Percentiles rank a stretch among this genome's conserved stretches.
These are phyloP conservation scores for Gouania willdenowi DNA, from an alignment of 2,797 vertebrate genomes.

Conservation along the genomic window DNA sequence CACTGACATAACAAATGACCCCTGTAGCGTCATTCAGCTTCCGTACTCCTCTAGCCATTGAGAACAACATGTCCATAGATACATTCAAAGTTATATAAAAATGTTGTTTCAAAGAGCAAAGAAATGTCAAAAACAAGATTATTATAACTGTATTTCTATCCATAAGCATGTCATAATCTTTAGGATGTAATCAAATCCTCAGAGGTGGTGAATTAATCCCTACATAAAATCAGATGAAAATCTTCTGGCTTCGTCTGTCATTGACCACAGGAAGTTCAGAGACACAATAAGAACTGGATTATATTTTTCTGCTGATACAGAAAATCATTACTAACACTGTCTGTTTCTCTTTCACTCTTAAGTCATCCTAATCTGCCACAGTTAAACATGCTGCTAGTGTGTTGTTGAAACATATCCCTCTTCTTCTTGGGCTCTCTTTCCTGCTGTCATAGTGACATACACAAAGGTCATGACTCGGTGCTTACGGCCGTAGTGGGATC, in stretches of 20 bases:
- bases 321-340: slow-evolving; percentile 35
- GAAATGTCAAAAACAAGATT: no score
- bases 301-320: slow-evolving; percentile 26
- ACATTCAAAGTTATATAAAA: no score
- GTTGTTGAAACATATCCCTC: slow-evolving; percentile 3
- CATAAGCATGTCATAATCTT: no score
- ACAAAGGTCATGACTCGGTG: slow-evolving; percentile 35
- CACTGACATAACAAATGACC: no score
- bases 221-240: no score
- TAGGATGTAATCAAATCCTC: neutral
- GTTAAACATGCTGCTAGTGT: neutral
- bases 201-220: neutral
- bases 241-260: no score
- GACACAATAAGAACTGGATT: slow-evolving; percentile 46
- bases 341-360: slow-evolving; percentile 5
- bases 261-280: slow-evolving; percentile 10
- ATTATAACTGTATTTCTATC: no score
- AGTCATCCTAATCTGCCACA: slow-evolving; percentile 20
- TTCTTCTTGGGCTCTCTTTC: neutral
- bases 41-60: no score
- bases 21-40: no score
- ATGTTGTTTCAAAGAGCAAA: no score
- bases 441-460: slow-evolving; percentile 24
- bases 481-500: slow-evolving; percentile 35
- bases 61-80: no score